phyloP scores from a whole-genome alignment of 2,888 invertebrate genomes.

The Himalopsyche japonica region DNA sequence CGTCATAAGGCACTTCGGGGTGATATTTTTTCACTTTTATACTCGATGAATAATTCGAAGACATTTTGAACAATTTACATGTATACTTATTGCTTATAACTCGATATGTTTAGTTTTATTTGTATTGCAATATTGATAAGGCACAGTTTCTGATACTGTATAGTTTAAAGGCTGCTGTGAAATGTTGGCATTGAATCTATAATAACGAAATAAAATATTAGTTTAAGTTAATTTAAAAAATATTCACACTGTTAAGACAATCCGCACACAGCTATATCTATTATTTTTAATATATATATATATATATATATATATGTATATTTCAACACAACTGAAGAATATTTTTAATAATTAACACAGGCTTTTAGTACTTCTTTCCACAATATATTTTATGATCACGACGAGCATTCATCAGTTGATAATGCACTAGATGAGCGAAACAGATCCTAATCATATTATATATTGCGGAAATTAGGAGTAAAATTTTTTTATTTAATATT shows the following conservation, averaged over 20 bases:
- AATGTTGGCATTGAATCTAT: not conserved
- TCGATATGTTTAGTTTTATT: not conserved
- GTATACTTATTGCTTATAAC: not conserved
- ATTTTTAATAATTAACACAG: too few species aligned
- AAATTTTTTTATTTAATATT: too few species aligned
- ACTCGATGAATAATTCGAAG: constrained; percentile 13
- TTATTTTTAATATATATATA: too few species aligned
- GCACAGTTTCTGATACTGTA: not conserved
- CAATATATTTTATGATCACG: too few species aligned
- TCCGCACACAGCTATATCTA: too few species aligned
- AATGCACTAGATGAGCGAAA: too few species aligned
- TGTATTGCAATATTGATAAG: constrained; percentile 1
- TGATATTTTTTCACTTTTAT: constrained; percentile 19
- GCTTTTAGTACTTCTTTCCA: too few species aligned
- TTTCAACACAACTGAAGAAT: too few species aligned
- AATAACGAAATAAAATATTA: not conserved
- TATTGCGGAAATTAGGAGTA: too few species aligned
- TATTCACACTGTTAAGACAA: not conserved
- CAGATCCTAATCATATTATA: too few species aligned
- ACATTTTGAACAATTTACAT: constrained; percentile 5
- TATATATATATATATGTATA: too few species aligned
- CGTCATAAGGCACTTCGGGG: constrained; percentile 10
- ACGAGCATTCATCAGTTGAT: too few species aligned
- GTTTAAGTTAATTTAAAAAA: not conserved
- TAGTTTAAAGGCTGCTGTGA: not conserved